A percentile compares a stretch with the other conserved stretches of the same genome.
Conservation (phyloP, 2,113 vertebrate species). For the Corvus hawaiiensis region DNA sequence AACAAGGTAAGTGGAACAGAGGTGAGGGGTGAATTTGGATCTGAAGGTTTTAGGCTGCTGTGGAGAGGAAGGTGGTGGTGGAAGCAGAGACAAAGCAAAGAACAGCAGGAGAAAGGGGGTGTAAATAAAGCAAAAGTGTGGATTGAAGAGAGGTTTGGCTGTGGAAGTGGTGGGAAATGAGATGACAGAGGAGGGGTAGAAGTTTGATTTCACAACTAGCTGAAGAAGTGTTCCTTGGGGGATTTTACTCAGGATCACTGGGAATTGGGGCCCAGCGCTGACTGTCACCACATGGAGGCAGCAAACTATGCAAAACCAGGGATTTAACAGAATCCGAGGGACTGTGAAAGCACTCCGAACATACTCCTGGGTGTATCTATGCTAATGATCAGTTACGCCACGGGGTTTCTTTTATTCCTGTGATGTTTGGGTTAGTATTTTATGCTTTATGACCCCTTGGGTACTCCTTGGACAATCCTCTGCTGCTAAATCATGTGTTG, state of each 20-base stretch:
- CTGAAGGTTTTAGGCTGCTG: not conserved
- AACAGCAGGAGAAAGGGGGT: not conserved
- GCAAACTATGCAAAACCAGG: constrained; percentile 25
- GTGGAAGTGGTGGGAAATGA: not conserved
- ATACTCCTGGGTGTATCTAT: not conserved
- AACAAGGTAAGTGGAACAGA: not conserved
- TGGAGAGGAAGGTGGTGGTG: not conserved
- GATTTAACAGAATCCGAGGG: not conserved
- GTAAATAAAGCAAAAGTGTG: not conserved
- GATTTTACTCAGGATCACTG: not conserved
- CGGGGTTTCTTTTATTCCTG: not conserved
- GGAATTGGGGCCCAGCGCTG: not conserved
- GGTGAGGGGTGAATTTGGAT: not conserved
- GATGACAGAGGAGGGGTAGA: not conserved
- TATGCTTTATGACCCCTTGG: not conserved
- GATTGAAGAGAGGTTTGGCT: not conserved
- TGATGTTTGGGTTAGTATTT: not conserved
- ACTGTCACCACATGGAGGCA: constrained; percentile 43
- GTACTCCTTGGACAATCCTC: not conserved
- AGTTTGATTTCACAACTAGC: not conserved
- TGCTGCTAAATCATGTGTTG: not conserved
- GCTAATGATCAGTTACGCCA: not conserved
- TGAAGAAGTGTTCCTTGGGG: not conserved
- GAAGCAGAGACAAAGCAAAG: not conserved
- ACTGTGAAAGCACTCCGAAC: not conserved